These are phyloP conservation scores for Hyaena hyaena DNA, from an alignment of 2,113 vertebrate genomes.

Conservation along the genomic window DNA sequence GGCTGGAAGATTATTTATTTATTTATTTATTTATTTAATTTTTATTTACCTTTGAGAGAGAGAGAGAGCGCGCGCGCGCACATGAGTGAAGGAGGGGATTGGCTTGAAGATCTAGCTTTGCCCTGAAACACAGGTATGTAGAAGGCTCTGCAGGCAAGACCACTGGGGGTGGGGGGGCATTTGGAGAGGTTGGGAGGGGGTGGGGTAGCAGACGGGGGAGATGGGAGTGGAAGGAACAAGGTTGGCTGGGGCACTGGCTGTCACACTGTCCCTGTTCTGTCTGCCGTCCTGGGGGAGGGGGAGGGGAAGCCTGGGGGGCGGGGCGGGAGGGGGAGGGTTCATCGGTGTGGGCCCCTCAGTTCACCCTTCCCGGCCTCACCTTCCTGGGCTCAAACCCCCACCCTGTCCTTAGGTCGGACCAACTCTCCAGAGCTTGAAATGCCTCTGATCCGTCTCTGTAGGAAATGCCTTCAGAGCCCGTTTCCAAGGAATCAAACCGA, in stretches of 20 bases:
- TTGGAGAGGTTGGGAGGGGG: background rate
- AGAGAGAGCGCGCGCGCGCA: too few species aligned
- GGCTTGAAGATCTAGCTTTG: background rate
- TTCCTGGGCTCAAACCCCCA: background rate
- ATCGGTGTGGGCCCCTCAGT: background rate
- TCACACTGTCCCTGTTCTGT: background rate
- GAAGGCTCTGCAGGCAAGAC: fast-evolving
- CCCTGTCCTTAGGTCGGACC: background rate
- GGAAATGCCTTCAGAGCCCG: background rate
- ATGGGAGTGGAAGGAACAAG: background rate
- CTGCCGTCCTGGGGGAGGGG: too few species aligned
- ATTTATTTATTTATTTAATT: too few species aligned
- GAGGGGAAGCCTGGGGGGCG: too few species aligned
- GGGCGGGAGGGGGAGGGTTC: fast-evolving
- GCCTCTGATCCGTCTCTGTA: background rate
- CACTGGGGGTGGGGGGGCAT: fast-evolving
- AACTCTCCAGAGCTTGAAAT: background rate
- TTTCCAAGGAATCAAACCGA: background rate
- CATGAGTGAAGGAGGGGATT: too few species aligned
- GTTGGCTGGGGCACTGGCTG: background rate
- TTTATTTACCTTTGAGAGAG: too few species aligned
- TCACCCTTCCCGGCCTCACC: background rate
- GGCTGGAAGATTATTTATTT: background rate
- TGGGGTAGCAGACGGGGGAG: fast-evolving
- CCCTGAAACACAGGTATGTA: background rate